Conservation (phyloP, 2,888 invertebrate species). For the Polietes domitor region DNA sequence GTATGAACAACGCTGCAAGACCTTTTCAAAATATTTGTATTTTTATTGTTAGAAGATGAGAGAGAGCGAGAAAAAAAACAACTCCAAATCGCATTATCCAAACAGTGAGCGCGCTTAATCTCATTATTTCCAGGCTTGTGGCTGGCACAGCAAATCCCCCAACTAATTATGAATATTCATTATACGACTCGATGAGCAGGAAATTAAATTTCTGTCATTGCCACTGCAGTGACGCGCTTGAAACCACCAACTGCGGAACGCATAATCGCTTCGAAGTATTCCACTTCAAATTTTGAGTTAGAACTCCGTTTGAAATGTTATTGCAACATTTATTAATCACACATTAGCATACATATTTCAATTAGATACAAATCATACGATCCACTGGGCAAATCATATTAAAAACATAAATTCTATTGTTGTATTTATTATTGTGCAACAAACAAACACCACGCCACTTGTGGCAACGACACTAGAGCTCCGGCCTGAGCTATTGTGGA, state of each 20-base stretch:
- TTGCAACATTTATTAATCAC: background rate
- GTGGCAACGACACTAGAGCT: background rate
- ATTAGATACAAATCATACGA: slow-evolving; percentile 14
- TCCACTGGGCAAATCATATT: slow-evolving; percentile 16
- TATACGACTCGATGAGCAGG: background rate
- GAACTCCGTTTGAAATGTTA: too few relatives aligned
- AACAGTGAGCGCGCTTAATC: background rate
- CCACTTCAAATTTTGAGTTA: background rate
- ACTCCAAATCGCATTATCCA: background rate
- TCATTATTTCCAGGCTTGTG: background rate
- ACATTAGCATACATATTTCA: background rate
- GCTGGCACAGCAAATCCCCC: background rate
- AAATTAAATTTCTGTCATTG: background rate
- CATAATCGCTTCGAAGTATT: background rate
- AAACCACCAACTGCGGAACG: background rate
- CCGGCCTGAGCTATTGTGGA: too few relatives aligned
- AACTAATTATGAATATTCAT: background rate
- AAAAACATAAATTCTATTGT: background rate
- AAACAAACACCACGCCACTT: background rate
- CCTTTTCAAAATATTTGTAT: too few relatives aligned
- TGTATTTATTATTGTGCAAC: too few relatives aligned
- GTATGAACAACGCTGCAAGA: background rate
- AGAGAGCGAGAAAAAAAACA: background rate
- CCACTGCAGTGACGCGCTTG: background rate
- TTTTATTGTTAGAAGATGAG: too few relatives aligned